Evolutionary conservation across 1,140 invertebrate genomes (phyloP), one percentile per base, ranked within the genome.

Genomic region (Archivesica marissinica): DNA sequence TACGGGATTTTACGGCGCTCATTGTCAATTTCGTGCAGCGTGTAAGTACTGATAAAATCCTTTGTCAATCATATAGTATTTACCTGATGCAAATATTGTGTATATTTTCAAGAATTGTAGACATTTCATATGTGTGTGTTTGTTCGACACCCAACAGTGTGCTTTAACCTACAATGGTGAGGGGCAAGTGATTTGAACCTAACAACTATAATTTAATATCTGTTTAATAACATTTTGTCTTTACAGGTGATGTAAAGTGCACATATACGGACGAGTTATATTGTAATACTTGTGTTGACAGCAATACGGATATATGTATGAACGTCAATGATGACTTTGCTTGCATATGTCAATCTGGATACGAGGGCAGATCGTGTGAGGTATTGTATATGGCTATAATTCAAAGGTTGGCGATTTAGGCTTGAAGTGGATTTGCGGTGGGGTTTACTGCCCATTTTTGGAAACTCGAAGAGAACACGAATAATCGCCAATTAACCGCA

Each of bases 311-410:
- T 1, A 30, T 1, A 11, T 78, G 75, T 64, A 7, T 39, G 15
- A 61, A 78, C 23, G 54, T 78, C 38, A 59, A 44, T 15, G 28
- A 81, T 28, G 54, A 59, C 30, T 81, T 50, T 20, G 25, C 28
- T 2, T 81, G 78, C 39, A 28, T 25, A 1, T 81, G 78, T 33
- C 11, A 13, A 23, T 1, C 41, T 23, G 78, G 78, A 11, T 81
- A 52, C n/a, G 30, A n/a, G 11, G 78, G 78, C 4, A 81, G 50
- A 39, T 81, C 44, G 9, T 81, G 78, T 70, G 78, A 81, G 64
- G 78, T 81, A 72, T 30, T 13, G 44, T 7, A 13, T 59, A n/a
- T 9, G 25, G 11, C 35, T 39, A 17, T 15, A 70, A 70, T 15
- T 13, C 13, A 38, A 17, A 38, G 39, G 25, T 25, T 11, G 11